Evolutionary conservation across 2,888 invertebrate genomes (phyloP).

Genomic region (Dorcus parallelipipedus): DNA sequence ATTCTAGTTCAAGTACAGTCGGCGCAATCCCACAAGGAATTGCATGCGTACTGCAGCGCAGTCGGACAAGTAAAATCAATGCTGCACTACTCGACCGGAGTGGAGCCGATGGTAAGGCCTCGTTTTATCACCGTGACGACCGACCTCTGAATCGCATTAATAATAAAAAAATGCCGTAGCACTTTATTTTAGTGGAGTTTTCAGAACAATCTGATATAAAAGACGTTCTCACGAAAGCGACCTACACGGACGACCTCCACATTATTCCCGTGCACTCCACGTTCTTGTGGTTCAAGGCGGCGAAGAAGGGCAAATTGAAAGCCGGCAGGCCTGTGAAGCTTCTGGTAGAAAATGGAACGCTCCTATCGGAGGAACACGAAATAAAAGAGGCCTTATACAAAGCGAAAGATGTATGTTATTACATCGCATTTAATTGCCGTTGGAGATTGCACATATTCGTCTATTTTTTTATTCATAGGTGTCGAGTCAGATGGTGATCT

Average conservation of each 20-base stretch:
- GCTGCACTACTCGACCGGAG: slow-evolving; percentile 59
- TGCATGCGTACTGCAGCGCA: slow-evolving; percentile 66
- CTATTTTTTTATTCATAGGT: slow-evolving; percentile 36
- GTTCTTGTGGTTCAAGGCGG: slow-evolving; percentile 66
- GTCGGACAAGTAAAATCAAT: slow-evolving; percentile 63
- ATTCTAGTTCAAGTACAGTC: slow-evolving; percentile 76
- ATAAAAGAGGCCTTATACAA: slow-evolving; percentile 51
- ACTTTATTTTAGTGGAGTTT: slow-evolving; percentile 77
- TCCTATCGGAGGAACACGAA: slow-evolving; percentile 46
- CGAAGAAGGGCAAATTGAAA: slow-evolving; percentile 38
- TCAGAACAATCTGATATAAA: slow-evolving; percentile 53
- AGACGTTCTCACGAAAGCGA: slow-evolving; percentile 55
- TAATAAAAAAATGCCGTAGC: slow-evolving; percentile 45
- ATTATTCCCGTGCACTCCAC: slow-evolving; percentile 65
- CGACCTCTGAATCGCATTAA: not conserved
- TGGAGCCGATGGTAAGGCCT: slow-evolving; percentile 43
- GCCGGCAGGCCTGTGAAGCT: slow-evolving; percentile 32
- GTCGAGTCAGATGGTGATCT: slow-evolving; percentile 64
- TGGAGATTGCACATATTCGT: too few relatives aligned
- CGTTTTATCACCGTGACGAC: not conserved
- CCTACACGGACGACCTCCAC: slow-evolving; percentile 56
- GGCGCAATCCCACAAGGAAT: slow-evolving; percentile 62
- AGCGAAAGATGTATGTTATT: slow-evolving; percentile 48
- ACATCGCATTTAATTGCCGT: not conserved
- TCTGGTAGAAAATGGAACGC: slow-evolving; percentile 51